Evolutionary conservation across 2,888 invertebrate genomes (phyloP).

Genomic region (Euspilapteryx auroguttella): DNA sequence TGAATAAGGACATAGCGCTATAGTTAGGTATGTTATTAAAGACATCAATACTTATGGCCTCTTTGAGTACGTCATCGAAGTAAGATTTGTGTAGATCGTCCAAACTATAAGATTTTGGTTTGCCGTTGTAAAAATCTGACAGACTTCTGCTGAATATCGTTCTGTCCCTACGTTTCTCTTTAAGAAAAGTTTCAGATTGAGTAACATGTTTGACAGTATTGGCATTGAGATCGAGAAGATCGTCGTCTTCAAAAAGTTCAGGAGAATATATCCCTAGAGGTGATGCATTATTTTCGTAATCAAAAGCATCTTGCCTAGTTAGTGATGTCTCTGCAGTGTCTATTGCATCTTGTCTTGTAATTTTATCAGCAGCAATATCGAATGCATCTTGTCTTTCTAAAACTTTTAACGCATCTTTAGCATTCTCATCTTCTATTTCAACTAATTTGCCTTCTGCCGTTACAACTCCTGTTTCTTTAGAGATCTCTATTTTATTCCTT

Average conservation of each 20-base stretch:
- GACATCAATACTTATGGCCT: constrained; percentile 44
- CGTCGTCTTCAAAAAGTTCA: constrained; percentile 9
- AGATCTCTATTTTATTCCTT: too few species aligned
- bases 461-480: too few species aligned
- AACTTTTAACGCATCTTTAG: constrained; percentile 20
- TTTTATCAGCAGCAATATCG: constrained; percentile 17
- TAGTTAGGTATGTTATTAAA: constrained; percentile 16
- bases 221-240: constrained; percentile 14
- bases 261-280: constrained; percentile 6
- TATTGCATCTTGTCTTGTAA: constrained; percentile 11
- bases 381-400: constrained; percentile 34
- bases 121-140: constrained; percentile 35
- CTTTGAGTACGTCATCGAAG: constrained; percentile 30
- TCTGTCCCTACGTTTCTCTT: constrained; percentile 15
- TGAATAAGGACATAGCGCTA: constrained; percentile 29
- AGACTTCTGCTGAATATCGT: constrained; percentile 27
- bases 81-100: constrained; percentile 32
- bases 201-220: constrained; percentile 12
- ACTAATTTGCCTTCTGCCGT: too few species aligned
- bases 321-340: too few species aligned
- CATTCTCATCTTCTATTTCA: too few species aligned
- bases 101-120: constrained; percentile 41
- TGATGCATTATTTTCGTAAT: constrained; percentile 4
- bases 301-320: constrained; percentile 12
- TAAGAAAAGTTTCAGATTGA: constrained; percentile 21